Conservation (phyloP, 2,797 vertebrate genomes). For the Anas bernieri region DNA sequence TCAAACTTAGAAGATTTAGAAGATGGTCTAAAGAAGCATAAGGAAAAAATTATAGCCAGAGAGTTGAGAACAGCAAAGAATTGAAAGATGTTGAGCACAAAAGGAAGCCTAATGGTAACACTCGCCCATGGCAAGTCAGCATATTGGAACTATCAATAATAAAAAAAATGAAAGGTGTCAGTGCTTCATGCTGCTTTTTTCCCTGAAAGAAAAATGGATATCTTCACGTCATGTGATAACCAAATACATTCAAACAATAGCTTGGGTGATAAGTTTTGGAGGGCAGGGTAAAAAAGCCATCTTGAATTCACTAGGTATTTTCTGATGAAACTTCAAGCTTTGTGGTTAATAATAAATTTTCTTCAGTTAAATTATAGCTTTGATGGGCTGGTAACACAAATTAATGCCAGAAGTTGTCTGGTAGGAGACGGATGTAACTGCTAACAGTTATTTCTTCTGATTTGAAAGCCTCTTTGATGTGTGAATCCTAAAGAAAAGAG, state of each 20-base stretch:
- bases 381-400: neutral
- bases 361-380: neutral
- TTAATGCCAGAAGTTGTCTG: neutral
- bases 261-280: fast-evolving
- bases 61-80: neutral
- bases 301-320: neutral
- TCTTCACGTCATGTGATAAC: neutral
- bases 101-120: neutral
- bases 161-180: neutral
- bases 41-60: neutral
- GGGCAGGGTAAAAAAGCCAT: neutral
- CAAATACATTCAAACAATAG: neutral
- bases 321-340: neutral
- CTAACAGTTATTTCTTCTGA: neutral
- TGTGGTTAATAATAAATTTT: neutral
- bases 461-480: neutral
- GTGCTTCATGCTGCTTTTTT: neutral
- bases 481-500: neutral
- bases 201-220: neutral
- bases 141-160: neutral
- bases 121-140: neutral
- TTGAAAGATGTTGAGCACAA: neutral
- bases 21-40: neutral
- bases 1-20: neutral
- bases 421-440: neutral